Evolutionary conservation across 1,140 invertebrate genomes (phyloP), one percentile per base, ranked within the genome.

Genomic region (Ceratina japonica): DNA sequence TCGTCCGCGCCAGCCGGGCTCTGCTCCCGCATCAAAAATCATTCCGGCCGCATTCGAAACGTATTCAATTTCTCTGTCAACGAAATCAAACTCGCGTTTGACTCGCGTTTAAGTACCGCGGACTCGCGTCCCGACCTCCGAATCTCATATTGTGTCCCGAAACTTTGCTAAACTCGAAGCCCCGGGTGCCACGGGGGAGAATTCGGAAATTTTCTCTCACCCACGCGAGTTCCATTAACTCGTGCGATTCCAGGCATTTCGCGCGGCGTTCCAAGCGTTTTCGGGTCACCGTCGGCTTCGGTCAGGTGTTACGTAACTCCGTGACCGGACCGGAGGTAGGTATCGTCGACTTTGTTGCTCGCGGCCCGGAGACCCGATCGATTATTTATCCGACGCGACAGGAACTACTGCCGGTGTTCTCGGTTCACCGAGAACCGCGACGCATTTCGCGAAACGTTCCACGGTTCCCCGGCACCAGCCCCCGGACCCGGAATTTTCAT

Each of bases 401-500:
- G 37, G 37, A 18, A 18, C n/a, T 56, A 31, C 1, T 12, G 20
- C 3, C 20, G 44, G 5, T 20, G 49, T 58, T 69, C 27, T 44
- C 52, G 56, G 61, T 52, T 62, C 58, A 16, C 52, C 31, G 51
- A 71, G 58, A 58, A 79, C 27, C 75, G 64, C 51, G 20, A n/a
- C 51, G 52, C 37, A 58, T 78, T 78, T 22, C 73, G 44, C 63
- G 75, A 82, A 82, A 83, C 81, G 68, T 69, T 68, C 64, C 56
- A 56, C 69, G 63, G 69, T 74, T 77, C 73, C 75, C 69, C 69
- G 58, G 52, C 68, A 20, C 54, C 16, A 49, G 20, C 37, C 52
- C 74, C 52, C 74, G 51, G 61, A n/a, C 20, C 44, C 52, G 65
- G 69, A 78, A 83, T 82, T 83, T 83, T 82, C 80, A 82, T 70